Evolutionary conservation across 2,888 invertebrate genomes (phyloP), one percentile per base, ranked within the genome.

Genomic region (Herminia tarsipennalis): DNA sequence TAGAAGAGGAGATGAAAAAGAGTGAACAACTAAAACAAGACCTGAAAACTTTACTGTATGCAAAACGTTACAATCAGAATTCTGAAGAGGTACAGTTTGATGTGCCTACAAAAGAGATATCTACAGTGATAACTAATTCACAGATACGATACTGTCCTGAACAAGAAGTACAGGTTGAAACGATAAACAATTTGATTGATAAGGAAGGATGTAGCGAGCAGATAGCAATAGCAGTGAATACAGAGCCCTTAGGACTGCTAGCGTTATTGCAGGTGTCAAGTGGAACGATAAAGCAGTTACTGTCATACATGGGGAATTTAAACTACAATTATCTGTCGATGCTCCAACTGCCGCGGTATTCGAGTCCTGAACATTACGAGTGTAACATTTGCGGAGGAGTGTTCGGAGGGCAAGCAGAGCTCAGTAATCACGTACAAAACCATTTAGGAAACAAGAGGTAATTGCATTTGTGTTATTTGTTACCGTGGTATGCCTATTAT

Each of bases 361-460:
- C 28, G 0, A 25, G 24, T 1, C 44, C 57, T 1, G 48, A 69
- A 1, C 62, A 70, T 17, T 88, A 71, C 44, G 62, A 78, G 6
- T 89, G 89, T 59, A 84, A 85, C 41, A 77, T 89, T 43, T 90
- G 89, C 46, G 85, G 83, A 0, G 78, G 79, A 0, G 64, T 72
- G 5, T 90, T 88, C 44, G 37, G 21, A 3, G 78, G 65, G 17
- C 78, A 85, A 1, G 79, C 82, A 9, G 57, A 76, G 57, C 70
- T 90, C 34, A 82, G 77, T 28, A 73, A 83, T 13, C 89, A 90
- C 51, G 78, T 89, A 47, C 65, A 74, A 46, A 52, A 61, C 12
- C 89, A 88, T 50, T 71, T 81, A 42, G 76, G 73, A 29, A 70
- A 60, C 33, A 61, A 70, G 20, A 87, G 78, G 87, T 86, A 78